Evolutionary conservation across 2,113 vertebrate genomes (phyloP), one percentile per base, ranked within the genome.

Genomic region (Desmodus rotundus): DNA sequence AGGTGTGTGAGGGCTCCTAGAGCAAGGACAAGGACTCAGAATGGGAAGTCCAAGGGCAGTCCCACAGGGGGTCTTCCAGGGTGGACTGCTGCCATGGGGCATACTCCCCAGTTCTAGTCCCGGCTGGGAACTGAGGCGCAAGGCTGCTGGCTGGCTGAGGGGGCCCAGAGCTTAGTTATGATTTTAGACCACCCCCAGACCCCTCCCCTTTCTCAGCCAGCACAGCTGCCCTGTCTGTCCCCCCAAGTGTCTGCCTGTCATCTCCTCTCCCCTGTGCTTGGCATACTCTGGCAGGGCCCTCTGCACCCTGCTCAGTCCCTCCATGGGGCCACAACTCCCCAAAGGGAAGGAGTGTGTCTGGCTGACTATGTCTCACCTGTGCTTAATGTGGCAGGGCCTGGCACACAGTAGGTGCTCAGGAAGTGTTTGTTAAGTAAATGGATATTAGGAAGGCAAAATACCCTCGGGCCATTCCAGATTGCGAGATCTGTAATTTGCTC

Each of bases 291-390:
- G 13, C 80, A 70, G 9, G 67, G 15, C 36, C n/a, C 36, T 72
- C 68, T 9, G 45, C 3, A 4, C 36, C 22, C 52, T 4, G 0
- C 31, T 31, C 13, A 7, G 20, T 36, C 7, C 14, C 4, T 92
- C 43, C 10, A 8, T 0, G 5, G 5, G 5, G 22, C 77, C 13
- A 1, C 6, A 22, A 19, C 15, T 54, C 43, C 22, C 67, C 7
- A 2, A 41, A 20, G 36, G 47, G 38, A 74, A 4, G 65, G 22
- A 70, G 19, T 6, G 0, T 7, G 14, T 54, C 68, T 74, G 41
- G 24, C 4, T 43, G 63, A 28, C 38, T 17, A 17, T 36, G 15
- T 68, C 20, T 84, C 33, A 20, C 70, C 24, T 38, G 33, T 4
- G 3, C n/a, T 76, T 52, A 47, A 10, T 38, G 31, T 1, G 52